Conservation (phyloP, 2,113 vertebrate species). For the Bagarius yarrelli region DNA sequence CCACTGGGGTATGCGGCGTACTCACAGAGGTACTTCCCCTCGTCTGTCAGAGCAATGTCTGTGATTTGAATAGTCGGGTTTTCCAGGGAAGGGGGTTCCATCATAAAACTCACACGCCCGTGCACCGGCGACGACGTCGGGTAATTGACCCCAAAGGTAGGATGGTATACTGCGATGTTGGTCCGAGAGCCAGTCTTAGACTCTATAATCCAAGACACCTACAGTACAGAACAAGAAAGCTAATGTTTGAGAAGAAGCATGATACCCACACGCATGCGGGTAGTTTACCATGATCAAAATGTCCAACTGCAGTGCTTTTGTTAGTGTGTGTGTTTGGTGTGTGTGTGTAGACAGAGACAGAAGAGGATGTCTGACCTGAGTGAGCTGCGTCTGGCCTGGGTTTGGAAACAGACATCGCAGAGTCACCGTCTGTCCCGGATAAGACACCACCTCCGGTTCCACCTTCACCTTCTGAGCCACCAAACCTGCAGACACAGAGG, state of each 20-base stretch:
- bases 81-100: conserved; percentile 50
- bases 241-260: neutral
- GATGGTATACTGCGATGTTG: conserved; percentile 80
- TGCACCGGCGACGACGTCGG: conserved; percentile 58
- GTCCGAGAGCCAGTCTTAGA: conserved; percentile 39
- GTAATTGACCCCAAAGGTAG: conserved; percentile 68
- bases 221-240: conserved; percentile 24
- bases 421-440: conserved; percentile 70
- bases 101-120: conserved; percentile 64
- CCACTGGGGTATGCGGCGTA: conserved; percentile 83
- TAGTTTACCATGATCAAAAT: too few relatives aligned
- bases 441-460: conserved; percentile 70
- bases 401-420: conserved; percentile 75
- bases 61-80: conserved; percentile 76
- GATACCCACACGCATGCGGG: too few relatives aligned
- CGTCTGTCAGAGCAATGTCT: conserved; percentile 70
- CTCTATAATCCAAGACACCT: conserved; percentile 82
- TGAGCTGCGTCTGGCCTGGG: conserved; percentile 62
- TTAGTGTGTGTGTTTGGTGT: too few relatives aligned
- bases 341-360: neutral
- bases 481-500: conserved; percentile 52
- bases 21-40: conserved; percentile 82
- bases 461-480: conserved; percentile 72
- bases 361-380: conserved; percentile 54
- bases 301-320: too few relatives aligned